Conservation (phyloP, 92 coral and sea anemone species). For the Bergia puertoricense region DNA sequence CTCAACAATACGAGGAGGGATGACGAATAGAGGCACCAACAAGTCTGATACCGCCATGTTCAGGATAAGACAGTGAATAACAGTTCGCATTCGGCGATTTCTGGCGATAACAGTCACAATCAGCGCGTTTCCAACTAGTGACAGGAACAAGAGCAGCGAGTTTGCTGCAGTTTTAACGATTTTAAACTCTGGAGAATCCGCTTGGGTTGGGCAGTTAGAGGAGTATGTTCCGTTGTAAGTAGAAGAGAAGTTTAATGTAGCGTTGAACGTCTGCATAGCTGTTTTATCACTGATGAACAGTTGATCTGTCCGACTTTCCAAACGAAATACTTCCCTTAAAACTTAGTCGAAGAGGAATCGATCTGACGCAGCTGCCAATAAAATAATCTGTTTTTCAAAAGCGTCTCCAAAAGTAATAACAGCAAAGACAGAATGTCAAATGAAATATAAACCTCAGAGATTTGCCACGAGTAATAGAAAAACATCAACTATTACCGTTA, state of each 20-base stretch:
- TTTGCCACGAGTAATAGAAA: too few relatives aligned
- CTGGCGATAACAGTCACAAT: conserved; percentile 6
- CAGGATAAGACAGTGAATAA: conserved; percentile 6
- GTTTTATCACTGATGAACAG: too few relatives aligned
- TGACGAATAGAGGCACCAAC: conserved; percentile 12
- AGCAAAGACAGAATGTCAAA: too few relatives aligned
- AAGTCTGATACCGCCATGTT: conserved; percentile 31
- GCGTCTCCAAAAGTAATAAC: too few relatives aligned
- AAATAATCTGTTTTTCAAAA: too few relatives aligned
- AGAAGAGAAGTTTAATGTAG: neutral
- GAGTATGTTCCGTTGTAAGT: neutral
- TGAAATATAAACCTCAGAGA: too few relatives aligned
- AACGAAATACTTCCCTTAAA: too few relatives aligned
- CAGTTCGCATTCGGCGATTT: conserved; percentile 23
- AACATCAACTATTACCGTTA: too few relatives aligned
- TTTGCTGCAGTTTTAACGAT: conserved; percentile 1
- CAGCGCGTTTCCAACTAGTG: conserved; percentile 19
- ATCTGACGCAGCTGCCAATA: too few relatives aligned
- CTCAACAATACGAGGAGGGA: neutral
- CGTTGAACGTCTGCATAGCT: neutral
- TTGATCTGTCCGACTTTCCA: too few relatives aligned
- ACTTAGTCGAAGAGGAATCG: too few relatives aligned
- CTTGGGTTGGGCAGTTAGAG: conserved; percentile 7
- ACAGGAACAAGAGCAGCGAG: conserved; percentile 10
- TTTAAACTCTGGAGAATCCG: neutral